A percentile compares a stretch with the other conserved stretches of the same genome.
phyloP scores from a whole-genome alignment of 2,113 vertebrate species.

The Ceratotherium simum region DNA sequence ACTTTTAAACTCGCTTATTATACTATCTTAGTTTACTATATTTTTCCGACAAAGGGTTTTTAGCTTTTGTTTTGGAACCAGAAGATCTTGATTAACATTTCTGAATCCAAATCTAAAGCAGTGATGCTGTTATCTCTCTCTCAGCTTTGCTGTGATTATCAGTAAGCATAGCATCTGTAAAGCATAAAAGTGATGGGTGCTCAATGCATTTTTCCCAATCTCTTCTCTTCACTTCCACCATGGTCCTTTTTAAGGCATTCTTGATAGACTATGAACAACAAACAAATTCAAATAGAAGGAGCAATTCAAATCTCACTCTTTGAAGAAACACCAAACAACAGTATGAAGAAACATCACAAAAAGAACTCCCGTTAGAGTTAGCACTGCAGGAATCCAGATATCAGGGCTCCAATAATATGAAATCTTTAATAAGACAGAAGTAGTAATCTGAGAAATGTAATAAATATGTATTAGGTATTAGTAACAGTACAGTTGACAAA shows the following conservation, averaged over 20 bases:
- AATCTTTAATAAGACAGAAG: slow-evolving; percentile 55
- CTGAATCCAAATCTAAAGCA: neutral
- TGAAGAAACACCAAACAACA: slow-evolving; percentile 46
- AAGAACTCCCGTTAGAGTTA: slow-evolving; percentile 56
- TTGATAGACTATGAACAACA: neutral
- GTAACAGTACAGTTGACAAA: neutral
- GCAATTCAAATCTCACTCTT: slow-evolving; percentile 54
- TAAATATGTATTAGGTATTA: neutral
- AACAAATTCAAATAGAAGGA: neutral
- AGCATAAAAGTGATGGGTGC: neutral
- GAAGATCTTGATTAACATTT: neutral
- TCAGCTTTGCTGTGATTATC: neutral
- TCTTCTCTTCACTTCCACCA: neutral
- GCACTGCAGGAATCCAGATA: slow-evolving; percentile 51
- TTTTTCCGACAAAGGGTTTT: neutral
- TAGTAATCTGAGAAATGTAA: slow-evolving; percentile 63
- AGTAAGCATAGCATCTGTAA: neutral
- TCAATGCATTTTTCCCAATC: neutral
- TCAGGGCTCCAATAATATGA: slow-evolving; percentile 57
- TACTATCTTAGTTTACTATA: neutral
- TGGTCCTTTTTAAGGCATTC: neutral
- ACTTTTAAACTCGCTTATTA: neutral
- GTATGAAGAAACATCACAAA: slow-evolving; percentile 31
- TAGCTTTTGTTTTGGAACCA: neutral
- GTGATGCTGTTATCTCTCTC: neutral